Evolutionary conservation across 2,797 vertebrate genomes (phyloP), one percentile per base, ranked within the genome.

Genomic region (Esox masquinongy): DNA sequence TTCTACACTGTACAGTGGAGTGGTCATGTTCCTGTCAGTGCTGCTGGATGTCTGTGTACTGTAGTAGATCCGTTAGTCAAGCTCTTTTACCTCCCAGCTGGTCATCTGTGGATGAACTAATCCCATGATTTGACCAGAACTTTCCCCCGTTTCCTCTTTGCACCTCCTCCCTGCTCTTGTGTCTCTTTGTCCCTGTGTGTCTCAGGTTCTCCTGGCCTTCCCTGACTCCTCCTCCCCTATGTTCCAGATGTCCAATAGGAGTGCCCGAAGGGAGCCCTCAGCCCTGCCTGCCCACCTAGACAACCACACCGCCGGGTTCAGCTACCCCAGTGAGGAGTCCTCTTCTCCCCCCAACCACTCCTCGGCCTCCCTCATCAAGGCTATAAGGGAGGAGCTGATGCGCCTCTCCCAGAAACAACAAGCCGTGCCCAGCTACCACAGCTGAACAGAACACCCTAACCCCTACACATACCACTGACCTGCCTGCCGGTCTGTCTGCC

Each of bases 361-460:
- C 0, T 99, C 98, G 0, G 96, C 98, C 77, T 99, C 98, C 43
- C 96, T 99, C 88, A 99, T 99, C 92, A 98, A 98, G 94, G 97
- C 97, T 83, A 99, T 99, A 88, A 93, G 98, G 67, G 98, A 99
- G 93, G 97, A 99, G 93, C 96, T 99, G 71, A 90, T 99, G 73
- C 97, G 98, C 22, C 96, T 99, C 74, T 99, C 98, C 69, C 97
- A 98, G 92, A 99, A 98, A 91, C 98, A 99, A 92, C 94, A 94
- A 7, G 76, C 95, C 0, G 94, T 96, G 81, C 93, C 96, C 84
- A 94, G 93, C 93, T 98, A 98, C 94, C 96, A 97, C 83, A 97
- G 97, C 88, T 99, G 97, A 98, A 59, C n/a, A 59, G 94, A 91
- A 72, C 19, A 4, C 76, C 8, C 63, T 24, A 53, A 68, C 68